These are phyloP conservation scores for Andrena fulva DNA, from an alignment of 2,888 invertebrate species.

Conservation along the genomic window DNA sequence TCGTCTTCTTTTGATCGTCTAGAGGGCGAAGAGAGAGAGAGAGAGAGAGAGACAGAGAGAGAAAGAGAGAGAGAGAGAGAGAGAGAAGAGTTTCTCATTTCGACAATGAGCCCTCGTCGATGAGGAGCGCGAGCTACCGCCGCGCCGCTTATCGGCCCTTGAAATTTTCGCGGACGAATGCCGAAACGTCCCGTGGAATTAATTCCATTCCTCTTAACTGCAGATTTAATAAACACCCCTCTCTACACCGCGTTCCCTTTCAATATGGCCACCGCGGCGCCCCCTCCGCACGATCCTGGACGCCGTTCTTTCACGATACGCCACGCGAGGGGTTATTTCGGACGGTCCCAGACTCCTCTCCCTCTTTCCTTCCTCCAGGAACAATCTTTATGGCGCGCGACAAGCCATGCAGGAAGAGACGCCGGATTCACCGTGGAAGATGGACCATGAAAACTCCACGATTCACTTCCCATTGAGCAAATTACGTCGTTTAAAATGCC, in stretches of 20 bases:
- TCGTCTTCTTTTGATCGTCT: conserved; percentile 44
- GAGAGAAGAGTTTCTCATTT: conserved; percentile 40
- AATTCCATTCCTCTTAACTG: conserved; percentile 71
- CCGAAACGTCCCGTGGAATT: conserved; percentile 64
- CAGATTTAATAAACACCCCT: conserved; percentile 73
- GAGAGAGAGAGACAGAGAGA: background rate
- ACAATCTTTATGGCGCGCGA: conserved; percentile 66
- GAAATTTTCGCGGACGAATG: conserved; percentile 59
- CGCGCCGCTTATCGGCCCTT: conserved; percentile 43
- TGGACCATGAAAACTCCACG: conserved; percentile 71
- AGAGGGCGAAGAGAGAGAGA: conserved; percentile 7
- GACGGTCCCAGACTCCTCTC: background rate
- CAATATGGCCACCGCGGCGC: conserved; percentile 50
- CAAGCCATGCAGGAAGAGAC: conserved; percentile 22
- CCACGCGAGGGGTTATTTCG: conserved; percentile 53
- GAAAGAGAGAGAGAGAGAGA: background rate
- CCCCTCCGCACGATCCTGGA: conserved; percentile 13
- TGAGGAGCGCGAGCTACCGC: conserved; percentile 27
- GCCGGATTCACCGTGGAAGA: conserved; percentile 64
- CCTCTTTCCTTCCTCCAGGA: background rate
- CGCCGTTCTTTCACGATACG: conserved; percentile 54
- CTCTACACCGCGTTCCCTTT: conserved; percentile 59
- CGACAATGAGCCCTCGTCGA: conserved; percentile 40
- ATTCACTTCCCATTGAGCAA: conserved; percentile 68
- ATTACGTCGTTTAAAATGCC: conserved; percentile 71